Percentiles rank a stretch among this genome's conserved stretches.
phyloP scores from a whole-genome alignment of 1,140 invertebrate genomes.

The Drosophila subobscura region DNA sequence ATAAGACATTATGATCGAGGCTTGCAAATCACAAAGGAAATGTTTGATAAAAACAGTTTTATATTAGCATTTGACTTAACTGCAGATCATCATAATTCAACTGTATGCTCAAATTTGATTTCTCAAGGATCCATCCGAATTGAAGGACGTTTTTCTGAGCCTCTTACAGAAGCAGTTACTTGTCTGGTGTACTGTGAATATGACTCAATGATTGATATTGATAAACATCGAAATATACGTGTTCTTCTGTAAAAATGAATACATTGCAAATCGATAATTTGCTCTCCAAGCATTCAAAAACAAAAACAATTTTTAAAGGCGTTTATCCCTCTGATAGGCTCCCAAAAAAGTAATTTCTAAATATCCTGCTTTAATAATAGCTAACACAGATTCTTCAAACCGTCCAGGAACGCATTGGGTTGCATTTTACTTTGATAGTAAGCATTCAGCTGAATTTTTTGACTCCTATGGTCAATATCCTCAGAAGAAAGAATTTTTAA shows the following conservation, averaged over 20 bases:
- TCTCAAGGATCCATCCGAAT: constrained; percentile 1
- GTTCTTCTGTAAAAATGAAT: background rate
- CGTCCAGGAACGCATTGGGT: background rate
- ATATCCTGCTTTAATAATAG: background rate
- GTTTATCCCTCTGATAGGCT: too few species aligned
- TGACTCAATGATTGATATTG: constrained; percentile 1
- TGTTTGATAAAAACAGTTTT: too few species aligned
- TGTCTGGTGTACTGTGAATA: background rate
- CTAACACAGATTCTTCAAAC: too few species aligned
- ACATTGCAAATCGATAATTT: too few species aligned
- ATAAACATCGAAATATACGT: background rate
- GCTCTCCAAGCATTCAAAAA: too few species aligned
- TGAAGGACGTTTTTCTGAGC: background rate
- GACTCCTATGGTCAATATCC: background rate
- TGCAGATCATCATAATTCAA: background rate
- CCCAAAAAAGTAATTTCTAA: too few species aligned
- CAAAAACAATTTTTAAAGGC: background rate
- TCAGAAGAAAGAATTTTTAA: too few species aligned
- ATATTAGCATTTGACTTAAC: too few species aligned
- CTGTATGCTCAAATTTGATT: constrained; percentile 1
- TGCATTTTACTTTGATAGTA: background rate
- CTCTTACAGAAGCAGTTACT: background rate
- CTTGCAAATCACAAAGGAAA: constrained; percentile 1
- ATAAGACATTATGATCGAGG: background rate
- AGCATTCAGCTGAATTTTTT: background rate